Conservation (phyloP, 1,140 invertebrate genomes). For the Procambarus virginalis region DNA sequence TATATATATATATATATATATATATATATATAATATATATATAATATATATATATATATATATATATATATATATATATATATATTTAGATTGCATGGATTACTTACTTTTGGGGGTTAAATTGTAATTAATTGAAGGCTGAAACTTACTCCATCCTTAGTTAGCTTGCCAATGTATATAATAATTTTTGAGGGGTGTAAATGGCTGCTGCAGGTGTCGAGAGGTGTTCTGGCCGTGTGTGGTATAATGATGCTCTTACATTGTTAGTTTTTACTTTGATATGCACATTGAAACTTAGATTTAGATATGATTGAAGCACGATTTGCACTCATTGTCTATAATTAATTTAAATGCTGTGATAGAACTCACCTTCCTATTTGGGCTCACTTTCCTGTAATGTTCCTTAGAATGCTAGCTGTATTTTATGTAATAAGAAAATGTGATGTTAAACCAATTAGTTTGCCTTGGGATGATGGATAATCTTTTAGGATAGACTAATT, state of each 20-base stretch:
- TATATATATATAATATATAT: too few species aligned
- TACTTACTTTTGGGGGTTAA: neutral
- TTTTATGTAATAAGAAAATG: slow-evolving; percentile 19
- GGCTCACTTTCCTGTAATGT: slow-evolving; percentile 4
- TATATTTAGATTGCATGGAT: too few species aligned
- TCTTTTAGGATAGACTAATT: slow-evolving; percentile 30
- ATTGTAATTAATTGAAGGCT: neutral
- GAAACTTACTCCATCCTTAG: neutral
- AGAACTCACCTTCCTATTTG: slow-evolving; percentile 17
- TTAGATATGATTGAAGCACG: slow-evolving; percentile 5
- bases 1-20: too few species aligned
- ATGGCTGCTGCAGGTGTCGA: neutral
- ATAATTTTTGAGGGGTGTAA: neutral
- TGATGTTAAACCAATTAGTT: slow-evolving; percentile 28
- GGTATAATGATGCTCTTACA: neutral
- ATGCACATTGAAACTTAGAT: neutral
- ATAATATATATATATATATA: too few species aligned
- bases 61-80: too few species aligned
- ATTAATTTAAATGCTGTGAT: slow-evolving; percentile 17
- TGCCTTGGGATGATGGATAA: slow-evolving; percentile 12
- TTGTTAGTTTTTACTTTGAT: neutral
- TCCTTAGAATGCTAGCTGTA: slow-evolving; percentile 41
- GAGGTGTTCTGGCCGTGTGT: neutral
- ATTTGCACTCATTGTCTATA: neutral
- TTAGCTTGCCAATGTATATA: too few species aligned